These are phyloP conservation scores for Anguilla marmorata DNA, from an alignment of 2,797 vertebrate genomes.

Conservation along the genomic window DNA sequence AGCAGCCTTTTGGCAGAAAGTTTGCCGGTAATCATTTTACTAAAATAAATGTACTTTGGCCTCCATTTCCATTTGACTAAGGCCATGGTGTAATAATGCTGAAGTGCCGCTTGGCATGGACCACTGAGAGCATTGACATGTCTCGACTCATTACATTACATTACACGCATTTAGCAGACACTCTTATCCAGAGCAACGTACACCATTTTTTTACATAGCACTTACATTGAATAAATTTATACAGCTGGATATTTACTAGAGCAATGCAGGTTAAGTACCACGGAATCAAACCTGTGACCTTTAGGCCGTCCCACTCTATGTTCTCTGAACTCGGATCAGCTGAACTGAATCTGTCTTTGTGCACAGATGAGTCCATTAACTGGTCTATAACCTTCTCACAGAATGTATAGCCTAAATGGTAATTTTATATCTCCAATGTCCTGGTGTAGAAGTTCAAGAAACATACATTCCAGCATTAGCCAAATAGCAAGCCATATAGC, in stretches of 20 bases:
- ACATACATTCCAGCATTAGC: not conserved
- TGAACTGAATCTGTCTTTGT: not conserved
- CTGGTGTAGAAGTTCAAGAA: not conserved
- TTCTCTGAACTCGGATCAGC: not conserved
- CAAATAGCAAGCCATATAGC: not conserved
- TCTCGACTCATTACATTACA: not conserved
- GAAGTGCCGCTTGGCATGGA: not conserved
- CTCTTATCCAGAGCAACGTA: too few relatives aligned
- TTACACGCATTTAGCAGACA: not conserved
- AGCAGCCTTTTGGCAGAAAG: not conserved
- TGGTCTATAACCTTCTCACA: not conserved
- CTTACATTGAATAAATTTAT: too few relatives aligned
- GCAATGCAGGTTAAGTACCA: too few relatives aligned
- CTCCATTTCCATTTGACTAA: not conserved
- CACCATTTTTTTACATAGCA: too few relatives aligned
- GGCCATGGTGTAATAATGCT: not conserved
- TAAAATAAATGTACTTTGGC: not conserved
- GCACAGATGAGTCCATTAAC: not conserved
- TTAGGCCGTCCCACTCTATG: not conserved
- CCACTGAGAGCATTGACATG: not conserved
- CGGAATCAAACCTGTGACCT: too few relatives aligned
- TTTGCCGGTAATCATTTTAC: not conserved
- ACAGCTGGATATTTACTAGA: too few relatives aligned
- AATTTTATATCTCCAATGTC: not conserved
- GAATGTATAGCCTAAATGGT: not conserved